Percentiles rank a stretch among this genome's conserved stretches.
phyloP scores from a whole-genome alignment of 1,140 invertebrate species.

The Nephila pilipes region DNA sequence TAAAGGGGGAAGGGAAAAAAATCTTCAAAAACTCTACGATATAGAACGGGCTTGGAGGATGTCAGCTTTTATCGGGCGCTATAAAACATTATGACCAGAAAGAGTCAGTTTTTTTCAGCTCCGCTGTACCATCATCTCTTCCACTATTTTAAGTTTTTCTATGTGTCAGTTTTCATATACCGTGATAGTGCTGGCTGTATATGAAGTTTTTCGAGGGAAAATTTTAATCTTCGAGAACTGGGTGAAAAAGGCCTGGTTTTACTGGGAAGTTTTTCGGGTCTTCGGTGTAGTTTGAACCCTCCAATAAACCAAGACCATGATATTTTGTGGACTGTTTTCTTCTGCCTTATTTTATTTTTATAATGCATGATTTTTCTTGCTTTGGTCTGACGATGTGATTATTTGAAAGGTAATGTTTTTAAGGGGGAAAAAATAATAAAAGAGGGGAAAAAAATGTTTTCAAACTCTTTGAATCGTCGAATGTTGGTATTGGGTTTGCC shows the following conservation, averaged over 20 bases:
- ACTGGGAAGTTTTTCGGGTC: neutral
- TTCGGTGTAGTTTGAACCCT: neutral
- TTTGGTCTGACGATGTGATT: neutral
- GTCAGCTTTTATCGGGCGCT: slow-evolving; percentile 70
- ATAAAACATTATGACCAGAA: slow-evolving; percentile 74
- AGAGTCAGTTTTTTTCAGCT: slow-evolving; percentile 41
- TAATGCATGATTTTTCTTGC: neutral
- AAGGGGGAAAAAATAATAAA: neutral
- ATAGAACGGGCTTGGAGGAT: slow-evolving; percentile 53
- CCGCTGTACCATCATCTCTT: neutral
- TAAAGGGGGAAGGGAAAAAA: slow-evolving; percentile 36
- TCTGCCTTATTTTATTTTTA: neutral
- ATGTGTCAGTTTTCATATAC: slow-evolving; percentile 71
- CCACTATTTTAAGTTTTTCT: slow-evolving; percentile 70
- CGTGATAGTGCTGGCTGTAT: neutral
- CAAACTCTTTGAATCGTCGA: no score
- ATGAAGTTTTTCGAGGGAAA: slow-evolving; percentile 24
- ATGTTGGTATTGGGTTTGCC: no score
- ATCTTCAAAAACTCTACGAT: slow-evolving; percentile 29
- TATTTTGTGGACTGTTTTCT: neutral
- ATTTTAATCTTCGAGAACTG: slow-evolving; percentile 62
- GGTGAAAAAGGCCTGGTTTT: slow-evolving; percentile 21
- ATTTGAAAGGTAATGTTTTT: neutral
- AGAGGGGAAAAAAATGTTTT: no score
- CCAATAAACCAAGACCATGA: slow-evolving; percentile 45